A percentile compares a stretch with the other conserved stretches of the same genome.
Evolutionary conservation across 2,113 vertebrate species (phyloP).

Genomic region (Prunella himalayana): DNA sequence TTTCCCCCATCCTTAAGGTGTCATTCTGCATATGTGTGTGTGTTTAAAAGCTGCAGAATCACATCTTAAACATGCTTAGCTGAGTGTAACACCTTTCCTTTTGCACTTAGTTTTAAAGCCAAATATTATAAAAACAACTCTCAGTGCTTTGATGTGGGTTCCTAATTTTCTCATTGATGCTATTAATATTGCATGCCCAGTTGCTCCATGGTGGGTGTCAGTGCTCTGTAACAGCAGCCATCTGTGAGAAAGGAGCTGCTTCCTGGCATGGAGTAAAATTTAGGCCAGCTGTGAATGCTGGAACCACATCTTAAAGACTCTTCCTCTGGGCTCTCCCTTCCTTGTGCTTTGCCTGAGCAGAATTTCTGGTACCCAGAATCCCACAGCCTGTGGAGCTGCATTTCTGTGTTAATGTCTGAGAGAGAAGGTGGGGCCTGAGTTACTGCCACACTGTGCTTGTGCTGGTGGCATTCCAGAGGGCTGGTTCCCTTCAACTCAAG

Average conservation of each 20-base stretch:
- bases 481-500: background rate
- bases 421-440: background rate
- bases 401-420: background rate
- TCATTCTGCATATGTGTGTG: background rate
- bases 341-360: background rate
- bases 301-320: background rate
- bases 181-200: slow-evolving; percentile 36
- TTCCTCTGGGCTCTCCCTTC: background rate
- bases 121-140: background rate
- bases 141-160: slow-evolving; percentile 19
- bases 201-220: slow-evolving; percentile 8
- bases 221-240: background rate
- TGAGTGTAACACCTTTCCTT: background rate
- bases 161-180: slow-evolving; percentile 26
- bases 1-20: background rate
- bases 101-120: background rate
- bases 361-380: background rate
- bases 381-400: background rate
- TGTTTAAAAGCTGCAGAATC: background rate
- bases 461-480: background rate
- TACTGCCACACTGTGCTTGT: fast-evolving
- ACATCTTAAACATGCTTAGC: background rate
- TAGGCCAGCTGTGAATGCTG: slow-evolving; percentile 27
- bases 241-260: slow-evolving; percentile 27
- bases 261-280: background rate